These are phyloP conservation scores for Phycodurus eques DNA, from an alignment of 2,113 vertebrate species.

Conservation along the genomic window DNA sequence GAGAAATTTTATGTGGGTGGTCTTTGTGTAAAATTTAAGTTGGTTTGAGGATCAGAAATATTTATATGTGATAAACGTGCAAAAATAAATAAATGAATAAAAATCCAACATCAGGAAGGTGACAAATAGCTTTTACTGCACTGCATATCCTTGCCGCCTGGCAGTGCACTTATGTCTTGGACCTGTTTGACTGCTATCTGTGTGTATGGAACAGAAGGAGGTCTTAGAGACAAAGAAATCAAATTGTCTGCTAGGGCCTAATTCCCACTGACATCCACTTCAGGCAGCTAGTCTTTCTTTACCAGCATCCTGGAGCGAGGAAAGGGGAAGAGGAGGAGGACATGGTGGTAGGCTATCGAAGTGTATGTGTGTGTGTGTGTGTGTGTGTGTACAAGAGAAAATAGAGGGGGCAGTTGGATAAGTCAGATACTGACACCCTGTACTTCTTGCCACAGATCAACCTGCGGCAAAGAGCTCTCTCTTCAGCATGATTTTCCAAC, in stretches of 20 bases:
- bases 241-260: slow-evolving; percentile 69
- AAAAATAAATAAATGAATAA: background rate
- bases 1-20: too few species aligned
- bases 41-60: too few species aligned
- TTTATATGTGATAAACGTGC: too few species aligned
- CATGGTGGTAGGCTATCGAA: slow-evolving; percentile 22
- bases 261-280: slow-evolving; percentile 72
- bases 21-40: too few species aligned
- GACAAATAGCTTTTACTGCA: background rate
- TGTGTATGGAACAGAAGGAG: slow-evolving; percentile 45
- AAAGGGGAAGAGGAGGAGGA: slow-evolving; percentile 11
- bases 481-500: slow-evolving; percentile 46
- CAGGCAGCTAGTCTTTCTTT: slow-evolving; percentile 57
- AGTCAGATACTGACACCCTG: slow-evolving; percentile 49
- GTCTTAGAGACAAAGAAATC: slow-evolving; percentile 70
- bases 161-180: background rate
- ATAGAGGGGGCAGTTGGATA: slow-evolving; percentile 30
- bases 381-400: slow-evolving; percentile 8
- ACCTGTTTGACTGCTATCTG: slow-evolving; percentile 29
- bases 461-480: slow-evolving; percentile 55
- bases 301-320: slow-evolving; percentile 52
- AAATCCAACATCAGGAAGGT: background rate
- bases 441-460: slow-evolving; percentile 65
- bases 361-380: slow-evolving; percentile 15
- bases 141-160: background rate